Conservation (phyloP, 2,888 invertebrate genomes). For the Willowsia nigromaculata region DNA sequence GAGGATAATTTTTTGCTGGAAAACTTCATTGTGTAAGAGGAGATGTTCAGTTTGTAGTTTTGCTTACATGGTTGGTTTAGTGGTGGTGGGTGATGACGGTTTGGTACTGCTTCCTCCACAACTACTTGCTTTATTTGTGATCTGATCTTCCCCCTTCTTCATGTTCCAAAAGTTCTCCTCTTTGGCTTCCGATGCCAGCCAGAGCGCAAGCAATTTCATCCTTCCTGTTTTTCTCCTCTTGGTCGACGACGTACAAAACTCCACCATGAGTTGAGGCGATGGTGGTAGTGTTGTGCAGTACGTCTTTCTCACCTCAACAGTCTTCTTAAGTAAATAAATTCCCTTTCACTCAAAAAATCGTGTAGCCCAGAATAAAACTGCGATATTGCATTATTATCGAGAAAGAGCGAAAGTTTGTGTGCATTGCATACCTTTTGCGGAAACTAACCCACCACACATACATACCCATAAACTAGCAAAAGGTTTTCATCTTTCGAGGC, state of each 20-base stretch:
- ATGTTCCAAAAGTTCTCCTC: slow-evolving; percentile 41
- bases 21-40: slow-evolving; percentile 60
- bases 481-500: neutral
- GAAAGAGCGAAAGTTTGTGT: neutral
- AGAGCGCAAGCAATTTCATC: slow-evolving; percentile 56
- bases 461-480: neutral
- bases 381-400: neutral
- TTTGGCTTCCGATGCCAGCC: slow-evolving; percentile 49
- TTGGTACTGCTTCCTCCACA: slow-evolving; percentile 13
- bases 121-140: slow-evolving; percentile 41
- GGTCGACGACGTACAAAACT: slow-evolving; percentile 33
- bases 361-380: slow-evolving; percentile 32
- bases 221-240: slow-evolving; percentile 48
- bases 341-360: slow-evolving; percentile 42
- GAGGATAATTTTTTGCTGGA: slow-evolving; percentile 59
- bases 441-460: neutral
- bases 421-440: slow-evolving; percentile 11
- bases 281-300: slow-evolving; percentile 46
- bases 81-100: slow-evolving; percentile 4
- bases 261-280: slow-evolving; percentile 39
- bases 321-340: slow-evolving; percentile 56
- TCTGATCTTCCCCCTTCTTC: slow-evolving; percentile 42
- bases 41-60: slow-evolving; percentile 21
- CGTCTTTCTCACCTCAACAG: slow-evolving; percentile 63
- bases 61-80: slow-evolving; percentile 27